Base-by-base conservation (phyloP, 2,113 vertebrate genomes). In the Gobio gobio region DNA sequence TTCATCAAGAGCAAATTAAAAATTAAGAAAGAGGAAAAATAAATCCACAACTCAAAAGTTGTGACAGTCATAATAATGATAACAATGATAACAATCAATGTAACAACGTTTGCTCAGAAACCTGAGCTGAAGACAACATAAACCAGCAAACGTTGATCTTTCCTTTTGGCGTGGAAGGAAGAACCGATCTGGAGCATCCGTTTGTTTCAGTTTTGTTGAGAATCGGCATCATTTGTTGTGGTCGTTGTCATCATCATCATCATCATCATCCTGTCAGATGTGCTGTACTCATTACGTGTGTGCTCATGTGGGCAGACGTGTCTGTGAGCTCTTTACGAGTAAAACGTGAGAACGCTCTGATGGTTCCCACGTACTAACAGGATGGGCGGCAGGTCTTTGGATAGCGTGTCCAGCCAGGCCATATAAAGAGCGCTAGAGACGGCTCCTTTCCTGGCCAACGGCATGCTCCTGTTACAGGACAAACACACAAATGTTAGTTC, bases 261-360 rank as follows among this genome's bases (percentile, higher is more conserved):
- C 82, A 90, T 64, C 29, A 43, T 83, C 72, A 64, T n/a, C n/a
- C n/a, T 51, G 80, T 86, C 63, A 24, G 83, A 88, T 73, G 77
- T 86, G 86, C 87, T 87, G 20, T 85, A 87, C 63, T 20, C 87
- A 72, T 90, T 77, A 84, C 18, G 86, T 88, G 89, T 82, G 82
- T 85, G 82, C 78, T 83, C 14, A 61, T 84, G 91, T 94, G 72
- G 87, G 85, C 83, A 80, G 66, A 86, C 79, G 86, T 89, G 80
- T 82, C 45, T 59, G 72, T 22, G 56, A 78, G 77, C 64, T 83
- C 83, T 88, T 94, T 98, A 99, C 2, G 98, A 99, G 90, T 99
- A 99, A 95, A 99, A 99, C 66, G 98, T 99, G 88, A 99, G 97
- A 89, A 99, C 98, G 16, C 98, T 99, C 95, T 99, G 98, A 89